Conservation (phyloP, 2,113 vertebrate genomes). For the Chunga burmeisteri region DNA sequence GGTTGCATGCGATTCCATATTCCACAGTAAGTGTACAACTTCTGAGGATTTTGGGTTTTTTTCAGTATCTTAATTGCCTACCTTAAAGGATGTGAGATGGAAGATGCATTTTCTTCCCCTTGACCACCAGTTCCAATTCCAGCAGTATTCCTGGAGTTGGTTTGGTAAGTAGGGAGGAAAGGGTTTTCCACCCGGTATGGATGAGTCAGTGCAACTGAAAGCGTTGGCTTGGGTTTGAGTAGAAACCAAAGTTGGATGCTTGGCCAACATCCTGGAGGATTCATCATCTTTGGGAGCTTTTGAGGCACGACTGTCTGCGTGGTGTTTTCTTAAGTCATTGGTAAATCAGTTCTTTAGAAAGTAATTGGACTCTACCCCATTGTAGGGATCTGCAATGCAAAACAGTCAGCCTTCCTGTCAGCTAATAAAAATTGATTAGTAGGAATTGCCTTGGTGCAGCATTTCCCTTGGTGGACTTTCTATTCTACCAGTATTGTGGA, state of each 20-base stretch:
- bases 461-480: neutral
- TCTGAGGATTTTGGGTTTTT: neutral
- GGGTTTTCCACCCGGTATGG: neutral
- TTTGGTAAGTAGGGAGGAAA: neutral
- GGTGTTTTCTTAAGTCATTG: neutral
- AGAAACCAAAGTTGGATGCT: neutral
- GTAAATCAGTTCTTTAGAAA: neutral
- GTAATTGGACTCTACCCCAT: neutral
- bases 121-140: neutral
- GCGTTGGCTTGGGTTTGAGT: neutral
- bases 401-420: neutral
- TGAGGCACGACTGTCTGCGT: neutral
- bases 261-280: neutral
- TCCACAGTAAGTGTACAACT: neutral
- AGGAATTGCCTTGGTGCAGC: neutral
- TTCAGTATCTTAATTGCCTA: neutral
- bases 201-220: neutral
- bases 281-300: neutral
- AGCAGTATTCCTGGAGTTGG: neutral
- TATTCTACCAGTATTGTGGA: neutral
- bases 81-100: neutral
- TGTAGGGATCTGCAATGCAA: neutral
- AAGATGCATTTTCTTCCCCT: neutral
- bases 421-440: neutral
- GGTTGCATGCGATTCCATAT: neutral